A percentile compares a stretch with the other conserved stretches of the same genome.
phyloP scores from a whole-genome alignment of 1,140 invertebrate genomes.

The Magallana gigas region DNA sequence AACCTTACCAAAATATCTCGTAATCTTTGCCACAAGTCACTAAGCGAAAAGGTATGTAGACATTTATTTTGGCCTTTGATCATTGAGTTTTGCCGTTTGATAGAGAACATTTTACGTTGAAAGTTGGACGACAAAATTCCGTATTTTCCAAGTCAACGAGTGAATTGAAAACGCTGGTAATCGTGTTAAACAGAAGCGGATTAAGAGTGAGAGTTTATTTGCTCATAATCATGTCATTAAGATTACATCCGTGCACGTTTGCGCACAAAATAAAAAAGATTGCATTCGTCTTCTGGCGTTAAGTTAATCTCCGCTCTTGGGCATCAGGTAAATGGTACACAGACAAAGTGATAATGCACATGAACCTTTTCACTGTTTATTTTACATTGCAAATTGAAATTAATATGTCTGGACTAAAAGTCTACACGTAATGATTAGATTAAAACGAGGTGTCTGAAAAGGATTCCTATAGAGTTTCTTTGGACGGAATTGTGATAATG shows the following conservation, averaged over 20 bases:
- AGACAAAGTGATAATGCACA: constrained; percentile 11
- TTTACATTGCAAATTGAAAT: constrained; percentile 13
- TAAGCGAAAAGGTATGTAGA: constrained; percentile 1
- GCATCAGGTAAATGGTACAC: background rate
- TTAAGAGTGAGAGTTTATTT: constrained; percentile 13
- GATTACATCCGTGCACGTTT: constrained; percentile 22
- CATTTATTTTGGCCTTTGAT: background rate
- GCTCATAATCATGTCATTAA: constrained; percentile 25
- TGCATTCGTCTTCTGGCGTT: background rate
- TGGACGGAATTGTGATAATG: too few species aligned
- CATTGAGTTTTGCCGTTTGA: background rate
- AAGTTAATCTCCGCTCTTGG: constrained; percentile 20
- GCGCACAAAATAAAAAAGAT: background rate
- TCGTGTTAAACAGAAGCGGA: constrained; percentile 24
- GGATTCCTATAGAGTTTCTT: background rate
- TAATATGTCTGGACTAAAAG: constrained; percentile 23
- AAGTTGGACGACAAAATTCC: background rate
- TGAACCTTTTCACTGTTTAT: constrained; percentile 23
- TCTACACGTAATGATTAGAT: background rate
- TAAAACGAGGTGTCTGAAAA: background rate
- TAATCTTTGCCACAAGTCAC: constrained; percentile 25
- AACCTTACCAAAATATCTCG: background rate
- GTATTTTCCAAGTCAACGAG: constrained; percentile 14
- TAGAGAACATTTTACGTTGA: too few species aligned
- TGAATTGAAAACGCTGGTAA: constrained; percentile 28